Base-by-base conservation (phyloP, 1,140 invertebrate species). In the Linepithema humile region DNA sequence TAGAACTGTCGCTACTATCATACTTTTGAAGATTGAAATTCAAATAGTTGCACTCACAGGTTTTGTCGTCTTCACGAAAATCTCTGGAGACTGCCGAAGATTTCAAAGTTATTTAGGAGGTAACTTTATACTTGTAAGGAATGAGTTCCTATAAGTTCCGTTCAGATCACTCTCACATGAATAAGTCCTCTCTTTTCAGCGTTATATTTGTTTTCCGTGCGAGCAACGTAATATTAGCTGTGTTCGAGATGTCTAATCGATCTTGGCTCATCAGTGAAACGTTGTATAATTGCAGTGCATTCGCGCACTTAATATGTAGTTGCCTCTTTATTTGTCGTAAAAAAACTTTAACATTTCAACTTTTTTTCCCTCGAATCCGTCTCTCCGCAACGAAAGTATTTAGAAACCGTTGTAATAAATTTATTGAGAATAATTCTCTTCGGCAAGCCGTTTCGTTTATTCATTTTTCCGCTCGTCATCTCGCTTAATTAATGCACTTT, bases 391-490 rank as follows among this genome's bases (percentile, higher is more conserved):
- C 12, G 20, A 40, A 7, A 48, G 48, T 67, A 85, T 85, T 74
- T 82, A 84, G 38, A 78, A 32, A 65, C 17, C 50, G 50, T 67
- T 70, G 17, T n/a, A 38, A 35, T 48, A 45, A 84, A 87, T 87
- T 78, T 67, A 32, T 57, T 59, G 82, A 43, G 38, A 87, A 84
- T 87, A 87, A 87, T 73, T 78, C 23, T 40, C 32, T 26, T 10
- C 10, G 9, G 32, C 12, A 15, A 60, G 40, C 26, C n/a, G 12
- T 53, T 26, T n/a, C 48, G 62, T 4, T 48, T 29, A 23, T 55
- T 69, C 48, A 69, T 53, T 78, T 69, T 53, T 43, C 17, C 23
- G 35, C n/a, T 69, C 75, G 29, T 12, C 48, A 55, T 40, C 29
- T 45, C 62, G 48, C 29, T 74, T 85, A 67, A 78, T 67, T 78